phyloP scores from a whole-genome alignment of 2,113 vertebrate genomes.

The Leptobrachium leishanense region DNA sequence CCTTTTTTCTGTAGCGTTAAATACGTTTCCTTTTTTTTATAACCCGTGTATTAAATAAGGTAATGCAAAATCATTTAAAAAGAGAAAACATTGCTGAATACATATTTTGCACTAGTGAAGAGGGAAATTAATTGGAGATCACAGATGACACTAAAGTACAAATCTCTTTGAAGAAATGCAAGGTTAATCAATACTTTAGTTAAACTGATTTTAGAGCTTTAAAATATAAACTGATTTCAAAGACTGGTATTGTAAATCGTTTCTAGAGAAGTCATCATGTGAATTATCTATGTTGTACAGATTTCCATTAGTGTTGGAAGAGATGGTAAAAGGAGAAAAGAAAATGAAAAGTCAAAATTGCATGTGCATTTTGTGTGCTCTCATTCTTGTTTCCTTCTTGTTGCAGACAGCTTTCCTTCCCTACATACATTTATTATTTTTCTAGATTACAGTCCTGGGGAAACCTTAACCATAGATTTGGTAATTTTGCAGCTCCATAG shows the following conservation, averaged over 20 bases:
- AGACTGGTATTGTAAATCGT: not conserved
- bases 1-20: slow-evolving; percentile 58
- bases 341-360: too few species aligned
- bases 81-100: slow-evolving; percentile 47
- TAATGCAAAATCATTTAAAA: slow-evolving; percentile 51
- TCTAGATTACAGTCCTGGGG: too few species aligned
- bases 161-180: slow-evolving; percentile 29
- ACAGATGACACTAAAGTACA: slow-evolving; percentile 12
- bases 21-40: slow-evolving; percentile 50
- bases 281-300: not conserved
- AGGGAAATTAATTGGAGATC: not conserved
- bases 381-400: too few species aligned
- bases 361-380: too few species aligned
- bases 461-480: too few species aligned
- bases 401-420: too few species aligned
- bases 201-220: not conserved
- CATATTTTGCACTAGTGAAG: not conserved
- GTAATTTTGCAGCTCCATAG: too few species aligned
- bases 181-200: slow-evolving; percentile 9
- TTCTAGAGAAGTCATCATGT: not conserved
- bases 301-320: not conserved
- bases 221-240: not conserved
- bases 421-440: too few species aligned
- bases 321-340: too few species aligned
- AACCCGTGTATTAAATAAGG: slow-evolving; percentile 55